Base-by-base conservation (phyloP, 2,113 vertebrate species). In the Vidua chalybeata region DNA sequence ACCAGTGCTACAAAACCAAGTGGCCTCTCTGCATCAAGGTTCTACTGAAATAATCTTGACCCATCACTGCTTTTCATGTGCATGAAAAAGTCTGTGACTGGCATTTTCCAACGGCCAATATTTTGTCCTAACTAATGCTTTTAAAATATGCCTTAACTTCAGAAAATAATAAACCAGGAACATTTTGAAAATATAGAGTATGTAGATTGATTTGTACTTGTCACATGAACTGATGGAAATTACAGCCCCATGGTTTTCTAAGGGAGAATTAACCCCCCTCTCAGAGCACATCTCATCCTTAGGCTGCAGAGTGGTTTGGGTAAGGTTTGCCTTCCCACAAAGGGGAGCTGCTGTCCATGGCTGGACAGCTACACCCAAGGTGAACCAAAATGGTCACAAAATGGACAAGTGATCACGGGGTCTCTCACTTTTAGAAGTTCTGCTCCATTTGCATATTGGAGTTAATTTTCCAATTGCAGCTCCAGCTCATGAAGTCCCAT, bases 191-290 rank as follows among this genome's bases (percentile, higher is more conserved):
- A 87, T 20, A 41, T 0, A 19, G 28, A 77, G 41, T 22, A 19
- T 26, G 35, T 14, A 41, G 56, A 87, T 31, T 89, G 76, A 94
- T 93, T 90, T 81, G 52, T 72, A 56, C 56, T 72, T 94, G 84
- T 89, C 93, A 92, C 17, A 16, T 31, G 63, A 78, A 84, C 56
- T 46, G 73, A 82, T 51, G 49, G 46, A 84, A 94, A 94, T 94
- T 71, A 90, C 58, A 94, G 71, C 45, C 13, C 66, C 15, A 9
- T 61, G 46, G 31, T 72, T 91, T 72, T n/a, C 6, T 30, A 54
- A 87, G 35, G 76, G 73, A 61, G 61, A 86, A 78, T 33, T 22
- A 15, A 17, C 43, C 1, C 35, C 52, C 46, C 20, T n/a, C 67
- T 46, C 35, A 13, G 51, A 85, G 78, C 2, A 69, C 66, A 12